A percentile compares a stretch with the other conserved stretches of the same genome.
These are phyloP conservation scores for Lagopus muta DNA, from an alignment of 2,113 vertebrate species.

Conservation along the genomic window DNA sequence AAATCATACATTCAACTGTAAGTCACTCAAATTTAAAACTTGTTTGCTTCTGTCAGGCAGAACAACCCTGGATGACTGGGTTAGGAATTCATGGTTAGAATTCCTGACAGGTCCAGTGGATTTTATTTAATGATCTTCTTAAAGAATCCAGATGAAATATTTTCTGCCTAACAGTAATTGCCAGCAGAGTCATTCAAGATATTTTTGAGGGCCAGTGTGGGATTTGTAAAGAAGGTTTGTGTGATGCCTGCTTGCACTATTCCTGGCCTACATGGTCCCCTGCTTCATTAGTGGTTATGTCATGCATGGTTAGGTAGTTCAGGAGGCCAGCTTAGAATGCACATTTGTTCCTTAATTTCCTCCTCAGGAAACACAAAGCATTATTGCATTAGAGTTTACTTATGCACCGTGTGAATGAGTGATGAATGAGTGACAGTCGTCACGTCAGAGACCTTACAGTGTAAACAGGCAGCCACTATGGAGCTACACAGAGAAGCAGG, in stretches of 20 bases:
- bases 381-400: background rate
- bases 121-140: background rate
- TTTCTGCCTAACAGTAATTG: background rate
- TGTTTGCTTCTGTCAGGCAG: background rate
- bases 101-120: background rate
- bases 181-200: background rate
- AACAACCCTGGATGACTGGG: background rate
- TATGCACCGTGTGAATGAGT: background rate
- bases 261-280: background rate
- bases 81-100: background rate
- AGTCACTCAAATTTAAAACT: background rate
- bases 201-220: background rate
- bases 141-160: background rate
- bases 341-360: background rate
- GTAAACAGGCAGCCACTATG: background rate
- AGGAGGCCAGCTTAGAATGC: background rate
- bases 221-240: background rate
- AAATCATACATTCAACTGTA: background rate
- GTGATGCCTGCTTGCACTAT: background rate
- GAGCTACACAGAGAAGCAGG: background rate
- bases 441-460: background rate
- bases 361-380: background rate
- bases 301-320: background rate
- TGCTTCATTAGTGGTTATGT: background rate
- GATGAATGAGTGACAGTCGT: background rate